Evolutionary conservation across 2,113 vertebrate genomes (phyloP), one percentile per base, ranked within the genome.

Genomic region (Phyllopteryx taeniolatus): DNA sequence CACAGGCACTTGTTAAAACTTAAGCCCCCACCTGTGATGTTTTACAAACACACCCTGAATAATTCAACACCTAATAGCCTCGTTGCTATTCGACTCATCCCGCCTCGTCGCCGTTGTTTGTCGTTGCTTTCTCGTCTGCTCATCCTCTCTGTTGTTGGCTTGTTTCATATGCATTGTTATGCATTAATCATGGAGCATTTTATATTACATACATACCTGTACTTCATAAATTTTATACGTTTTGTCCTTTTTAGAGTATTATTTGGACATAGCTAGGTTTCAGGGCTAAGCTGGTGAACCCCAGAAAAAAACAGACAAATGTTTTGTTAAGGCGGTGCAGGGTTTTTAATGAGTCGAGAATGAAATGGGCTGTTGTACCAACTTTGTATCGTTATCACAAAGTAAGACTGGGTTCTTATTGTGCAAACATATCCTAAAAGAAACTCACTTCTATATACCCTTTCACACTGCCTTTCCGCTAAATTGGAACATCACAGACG

Each of bases 31-130:
- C 84, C 82, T 84, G 86, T 88, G 84, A 85, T 84, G 82, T 86
- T 83, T 84, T 84, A 87, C 83, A 84, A 86, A 85, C 85, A 83
- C 79, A 57, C 69, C 67, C 75, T 87, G 81, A 88, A 88, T 86
- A 83, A 88, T 89, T 87, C 84, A 85, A 77, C 71, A 31, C 64
- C 63, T 76, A 78, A 85, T 90, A 39, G 78, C 70, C 68, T 22
- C 22, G 70, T 75, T 81, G 71, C 69, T 80, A 39, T 74, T 83
- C 71, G 70, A 73, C 72, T 83, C 71, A 59, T 70, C 73, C 73
- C 15, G 4, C 59, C 78, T 77, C 33, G 46, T 76, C 54, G 39
- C 73, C 64, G 61, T 49, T 11, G 64, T 77, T 75, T 53, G 66
- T 46, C 57, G 70, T 59, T 61, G 33, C 73, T 62, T 17, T 57